A percentile compares a stretch with the other conserved stretches of the same genome.
Evolutionary conservation across 2,113 vertebrate species (phyloP).

Genomic region (Phalacrocorax pelagicus): DNA sequence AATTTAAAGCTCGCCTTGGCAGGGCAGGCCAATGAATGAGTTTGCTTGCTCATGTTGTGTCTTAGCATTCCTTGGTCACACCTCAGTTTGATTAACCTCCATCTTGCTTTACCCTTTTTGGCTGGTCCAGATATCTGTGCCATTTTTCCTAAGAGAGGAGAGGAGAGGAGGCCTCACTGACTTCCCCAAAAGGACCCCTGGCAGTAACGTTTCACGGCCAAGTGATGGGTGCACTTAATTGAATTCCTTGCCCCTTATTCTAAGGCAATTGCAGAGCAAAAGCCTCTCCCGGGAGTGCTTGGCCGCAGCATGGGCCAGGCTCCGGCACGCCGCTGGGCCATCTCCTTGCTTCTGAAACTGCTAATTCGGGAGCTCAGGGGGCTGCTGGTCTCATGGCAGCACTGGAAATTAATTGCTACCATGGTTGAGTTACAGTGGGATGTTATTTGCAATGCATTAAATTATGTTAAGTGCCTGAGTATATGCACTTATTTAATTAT

Average conservation of each 20-base stretch:
- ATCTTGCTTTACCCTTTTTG: neutral
- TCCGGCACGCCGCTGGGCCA: neutral
- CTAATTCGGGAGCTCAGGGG: neutral
- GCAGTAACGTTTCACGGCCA: neutral
- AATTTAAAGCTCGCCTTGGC: neutral
- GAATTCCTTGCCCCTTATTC: neutral
- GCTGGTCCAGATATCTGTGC: neutral
- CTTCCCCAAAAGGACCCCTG: neutral
- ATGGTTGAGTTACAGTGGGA: neutral
- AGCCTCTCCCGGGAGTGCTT: neutral
- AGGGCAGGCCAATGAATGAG: fast-evolving
- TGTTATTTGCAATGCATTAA: neutral
- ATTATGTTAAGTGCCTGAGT: neutral
- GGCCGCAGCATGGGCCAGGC: neutral
- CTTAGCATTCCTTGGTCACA: neutral
- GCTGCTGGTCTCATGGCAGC: neutral
- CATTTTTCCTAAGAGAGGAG: neutral
- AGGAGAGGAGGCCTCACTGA: neutral
- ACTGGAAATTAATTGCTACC: neutral
- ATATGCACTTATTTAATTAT: neutral
- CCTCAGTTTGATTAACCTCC: neutral
- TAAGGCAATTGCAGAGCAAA: neutral
- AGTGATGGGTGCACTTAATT: neutral
- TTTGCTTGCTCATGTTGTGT: neutral
- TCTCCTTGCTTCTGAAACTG: neutral